phyloP scores from a whole-genome alignment of 1,140 invertebrate species.

The Tribolium castaneum region DNA sequence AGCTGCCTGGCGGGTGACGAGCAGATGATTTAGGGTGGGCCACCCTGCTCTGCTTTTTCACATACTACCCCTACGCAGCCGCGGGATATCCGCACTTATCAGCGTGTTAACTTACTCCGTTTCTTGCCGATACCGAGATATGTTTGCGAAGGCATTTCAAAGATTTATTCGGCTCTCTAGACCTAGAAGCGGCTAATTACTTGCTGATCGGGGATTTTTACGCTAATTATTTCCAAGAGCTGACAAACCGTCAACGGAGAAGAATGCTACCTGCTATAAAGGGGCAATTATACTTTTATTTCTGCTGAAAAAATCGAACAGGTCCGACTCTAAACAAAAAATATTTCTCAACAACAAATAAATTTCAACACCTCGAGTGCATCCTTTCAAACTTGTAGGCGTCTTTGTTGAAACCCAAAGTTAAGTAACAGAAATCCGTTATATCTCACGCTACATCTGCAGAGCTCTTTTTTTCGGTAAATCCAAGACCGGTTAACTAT shows the following conservation, averaged over 20 bases:
- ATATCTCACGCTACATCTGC: background rate
- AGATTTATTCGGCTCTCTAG: conserved; percentile 32
- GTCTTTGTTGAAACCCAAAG: background rate
- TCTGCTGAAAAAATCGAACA: background rate
- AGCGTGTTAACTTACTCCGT: conserved; percentile 42
- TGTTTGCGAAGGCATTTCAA: conserved; percentile 16
- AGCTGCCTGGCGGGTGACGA: conserved; percentile 55
- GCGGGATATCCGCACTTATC: conserved; percentile 49
- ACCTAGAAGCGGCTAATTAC: conserved; percentile 30
- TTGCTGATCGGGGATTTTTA: conserved; percentile 1
- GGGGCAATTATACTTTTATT: background rate
- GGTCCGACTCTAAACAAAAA: background rate
- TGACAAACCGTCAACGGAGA: background rate
- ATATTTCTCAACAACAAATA: too few species aligned
- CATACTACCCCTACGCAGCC: conserved; percentile 34
- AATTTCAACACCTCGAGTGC: background rate
- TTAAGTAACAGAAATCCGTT: background rate
- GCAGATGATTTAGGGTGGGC: conserved; percentile 54
- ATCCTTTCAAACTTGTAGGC: background rate
- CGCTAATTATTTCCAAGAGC: background rate
- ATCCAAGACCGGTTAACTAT: conserved; percentile 16
- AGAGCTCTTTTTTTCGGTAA: conserved; percentile 3
- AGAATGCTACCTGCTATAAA: background rate
- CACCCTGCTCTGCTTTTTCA: conserved; percentile 37
- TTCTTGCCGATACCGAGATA: conserved; percentile 8